phyloP scores from a whole-genome alignment of 1,140 invertebrate species.

The Mamestra configurata region DNA sequence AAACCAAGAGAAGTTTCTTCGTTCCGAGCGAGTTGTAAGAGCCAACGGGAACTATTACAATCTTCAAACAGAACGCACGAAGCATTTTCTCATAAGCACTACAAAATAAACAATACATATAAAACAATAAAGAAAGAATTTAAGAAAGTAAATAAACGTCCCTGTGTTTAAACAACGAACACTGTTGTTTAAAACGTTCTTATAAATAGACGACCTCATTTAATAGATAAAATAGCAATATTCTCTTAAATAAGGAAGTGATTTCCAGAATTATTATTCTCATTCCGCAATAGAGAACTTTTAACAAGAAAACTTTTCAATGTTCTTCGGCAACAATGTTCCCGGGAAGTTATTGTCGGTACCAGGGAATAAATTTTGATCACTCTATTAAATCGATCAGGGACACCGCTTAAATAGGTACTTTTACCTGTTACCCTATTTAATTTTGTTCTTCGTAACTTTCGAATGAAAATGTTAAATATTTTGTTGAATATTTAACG shows the following conservation, averaged over 20 bases:
- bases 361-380: conserved; percentile 82
- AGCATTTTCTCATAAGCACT: conserved; percentile 24
- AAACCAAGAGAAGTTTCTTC: conserved; percentile 20
- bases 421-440: conserved; percentile 43
- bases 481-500: background rate
- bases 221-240: conserved; percentile 49
- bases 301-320: conserved; percentile 86
- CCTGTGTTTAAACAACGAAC: background rate
- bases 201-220: background rate
- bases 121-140: conserved; percentile 3
- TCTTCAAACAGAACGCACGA: conserved; percentile 15
- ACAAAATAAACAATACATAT: conserved; percentile 33
- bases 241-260: conserved; percentile 72
- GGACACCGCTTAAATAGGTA: conserved; percentile 47
- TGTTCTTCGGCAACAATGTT: conserved; percentile 79
- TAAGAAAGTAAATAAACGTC: conserved; percentile 10
- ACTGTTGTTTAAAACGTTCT: background rate
- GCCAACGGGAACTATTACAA: conserved; percentile 39
- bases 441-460: conserved; percentile 4
- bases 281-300: conserved; percentile 84
- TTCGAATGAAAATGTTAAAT: background rate
- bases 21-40: conserved; percentile 36
- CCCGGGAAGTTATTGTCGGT: conserved; percentile 77
- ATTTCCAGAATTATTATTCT: conserved; percentile 84
- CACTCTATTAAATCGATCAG: conserved; percentile 75